Conservation (phyloP, 2,888 invertebrate species). For the Calameuta filiformis region DNA sequence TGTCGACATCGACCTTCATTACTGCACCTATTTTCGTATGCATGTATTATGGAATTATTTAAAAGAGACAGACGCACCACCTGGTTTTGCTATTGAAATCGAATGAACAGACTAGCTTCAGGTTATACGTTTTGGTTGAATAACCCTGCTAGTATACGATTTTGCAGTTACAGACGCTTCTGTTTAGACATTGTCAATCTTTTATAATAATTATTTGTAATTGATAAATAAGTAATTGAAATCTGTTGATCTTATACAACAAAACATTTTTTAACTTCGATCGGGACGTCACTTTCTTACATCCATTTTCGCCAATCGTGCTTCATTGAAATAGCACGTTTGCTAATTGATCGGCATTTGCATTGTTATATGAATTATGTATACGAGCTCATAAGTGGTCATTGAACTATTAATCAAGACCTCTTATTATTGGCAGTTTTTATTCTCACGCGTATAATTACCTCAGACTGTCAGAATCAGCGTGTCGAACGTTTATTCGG, state of each 20-base stretch:
- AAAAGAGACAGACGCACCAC: too few species aligned
- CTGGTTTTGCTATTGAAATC: too few species aligned
- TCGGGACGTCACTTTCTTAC: not conserved
- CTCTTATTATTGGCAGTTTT: not conserved
- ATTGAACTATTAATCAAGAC: not conserved
- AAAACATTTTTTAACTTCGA: not conserved
- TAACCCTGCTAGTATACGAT: not conserved
- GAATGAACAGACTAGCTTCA: too few species aligned
- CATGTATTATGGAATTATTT: not conserved
- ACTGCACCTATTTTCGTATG: not conserved
- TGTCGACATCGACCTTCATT: not conserved
- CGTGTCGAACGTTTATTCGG: too few species aligned
- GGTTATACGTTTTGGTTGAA: too few species aligned
- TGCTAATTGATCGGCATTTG: too few species aligned
- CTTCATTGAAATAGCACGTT: too few species aligned
- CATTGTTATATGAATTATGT: not conserved
- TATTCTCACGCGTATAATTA: not conserved
- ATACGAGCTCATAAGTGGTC: not conserved
- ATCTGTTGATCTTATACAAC: not conserved
- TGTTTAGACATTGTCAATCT: not conserved
- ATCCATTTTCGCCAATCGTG: not conserved
- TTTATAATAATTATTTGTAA: not conserved
- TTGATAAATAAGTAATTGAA: not conserved
- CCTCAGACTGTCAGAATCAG: too few species aligned
- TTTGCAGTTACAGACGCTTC: not conserved